Base-by-base conservation (phyloP, 2,113 vertebrate genomes). In the Hiodon tergisus region DNA sequence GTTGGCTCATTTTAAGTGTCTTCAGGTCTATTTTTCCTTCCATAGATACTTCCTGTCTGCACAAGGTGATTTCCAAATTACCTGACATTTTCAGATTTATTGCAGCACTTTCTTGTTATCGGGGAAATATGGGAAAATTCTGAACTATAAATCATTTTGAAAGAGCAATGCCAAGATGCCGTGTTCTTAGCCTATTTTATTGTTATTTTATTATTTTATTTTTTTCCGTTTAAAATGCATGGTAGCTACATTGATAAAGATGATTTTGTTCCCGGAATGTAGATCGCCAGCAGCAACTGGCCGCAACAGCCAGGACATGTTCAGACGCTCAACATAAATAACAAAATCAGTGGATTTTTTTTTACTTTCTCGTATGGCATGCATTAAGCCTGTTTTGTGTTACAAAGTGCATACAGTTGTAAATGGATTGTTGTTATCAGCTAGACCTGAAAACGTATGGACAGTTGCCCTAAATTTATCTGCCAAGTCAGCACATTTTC, bases 1-100 rank as follows among this genome's bases (percentile, higher is more conserved):
- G 71, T 72, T 62, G 31, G 31, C 51, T 73, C 13, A 17, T 7
- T 47, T 17, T 52, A 62, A 48, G n/a, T 50, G 50, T 73, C 59
- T 14, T 73, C 70, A 47, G 46, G 70, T 72, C 48, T 70, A 55
- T 52, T 2, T 62, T 73, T 47, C 48, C 14, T 53, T 53, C 63
- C n/a, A 73, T 63, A 62, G 60, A 62, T 61, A 63, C 10, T 47
- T 61, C 59, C 48, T 73, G 63, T 73, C 71, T 73, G 48, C 71
- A 62, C 13, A 47, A 73, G 50, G 59, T 73, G 48, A 73, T 46
- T 73, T 62, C 71, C 62, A 11, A 63, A 73, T 63, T 73, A 73
- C 71, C 59, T 73, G 71, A 73, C 71, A 73, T 63, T 73, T 62
- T 73, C 59, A 73, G 71, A 73, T 73, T 62, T 73, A 73, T 63